Evolutionary conservation across 2,888 invertebrate genomes (phyloP).

Genomic region (Calephelis perditalis): DNA sequence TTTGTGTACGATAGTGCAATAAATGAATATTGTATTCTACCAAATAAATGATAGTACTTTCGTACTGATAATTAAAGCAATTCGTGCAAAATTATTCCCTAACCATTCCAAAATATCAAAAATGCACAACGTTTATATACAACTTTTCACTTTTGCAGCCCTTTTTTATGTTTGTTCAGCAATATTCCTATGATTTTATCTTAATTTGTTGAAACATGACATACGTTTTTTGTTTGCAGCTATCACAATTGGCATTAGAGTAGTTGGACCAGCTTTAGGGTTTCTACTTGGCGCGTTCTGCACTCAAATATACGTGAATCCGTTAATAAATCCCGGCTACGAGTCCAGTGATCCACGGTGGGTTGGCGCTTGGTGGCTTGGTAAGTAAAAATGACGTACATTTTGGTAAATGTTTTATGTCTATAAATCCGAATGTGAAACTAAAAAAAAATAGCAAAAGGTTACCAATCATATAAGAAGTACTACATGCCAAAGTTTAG

Average conservation of each 20-base stretch:
- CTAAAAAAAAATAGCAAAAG: no score
- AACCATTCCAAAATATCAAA: no score
- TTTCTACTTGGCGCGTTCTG: slow-evolving; percentile 94
- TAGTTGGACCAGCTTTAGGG: slow-evolving; percentile 93
- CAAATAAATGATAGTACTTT: no score
- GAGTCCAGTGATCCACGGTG: slow-evolving; percentile 90
- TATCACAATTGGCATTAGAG: slow-evolving; percentile 94
- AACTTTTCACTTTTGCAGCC: no score
- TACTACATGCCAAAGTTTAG: no score
- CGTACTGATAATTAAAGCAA: no score
- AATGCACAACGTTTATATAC: no score
- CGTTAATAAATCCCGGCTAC: slow-evolving; percentile 84
- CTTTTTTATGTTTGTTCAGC: no score
- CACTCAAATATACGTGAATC: slow-evolving; percentile 91
- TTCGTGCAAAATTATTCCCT: no score
- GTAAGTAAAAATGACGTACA: slow-evolving; percentile 63
- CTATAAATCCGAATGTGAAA: background rate
- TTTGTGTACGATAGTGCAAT: no score
- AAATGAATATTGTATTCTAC: no score
- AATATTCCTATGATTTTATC: no score
- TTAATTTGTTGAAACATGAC: background rate
- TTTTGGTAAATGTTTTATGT: background rate
- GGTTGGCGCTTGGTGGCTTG: slow-evolving; percentile 99
- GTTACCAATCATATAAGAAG: background rate
- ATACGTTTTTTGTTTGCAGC: slow-evolving; percentile 68